Percentiles rank a stretch among this genome's conserved stretches.
Evolutionary conservation across 2,797 vertebrate genomes (phyloP).

Genomic region (Agapornis canus): DNA sequence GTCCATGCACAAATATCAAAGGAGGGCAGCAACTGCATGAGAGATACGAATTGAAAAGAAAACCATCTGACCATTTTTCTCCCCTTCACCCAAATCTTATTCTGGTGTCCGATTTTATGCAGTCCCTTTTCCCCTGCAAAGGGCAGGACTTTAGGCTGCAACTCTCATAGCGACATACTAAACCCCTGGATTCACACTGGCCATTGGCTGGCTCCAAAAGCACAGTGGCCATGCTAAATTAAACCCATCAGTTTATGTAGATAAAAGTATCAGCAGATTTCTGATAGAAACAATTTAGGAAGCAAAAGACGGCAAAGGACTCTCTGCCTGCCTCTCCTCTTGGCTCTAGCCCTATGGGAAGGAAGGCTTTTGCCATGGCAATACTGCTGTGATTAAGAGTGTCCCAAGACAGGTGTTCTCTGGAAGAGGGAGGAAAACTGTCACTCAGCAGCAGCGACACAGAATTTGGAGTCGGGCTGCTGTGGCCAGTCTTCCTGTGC

Average conservation of each 20-base stretch:
- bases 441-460: background rate
- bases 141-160: background rate
- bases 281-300: background rate
- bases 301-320: background rate
- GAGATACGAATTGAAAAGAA: constrained; percentile 74
- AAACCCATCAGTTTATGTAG: background rate
- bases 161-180: background rate
- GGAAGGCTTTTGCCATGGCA: background rate
- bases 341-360: background rate
- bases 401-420: background rate
- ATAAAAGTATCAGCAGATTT: background rate
- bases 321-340: background rate
- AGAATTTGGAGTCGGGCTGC: background rate
- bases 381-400: background rate
- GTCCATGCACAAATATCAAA: constrained; percentile 95
- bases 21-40: constrained; percentile 91
- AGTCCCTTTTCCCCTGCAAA: background rate
- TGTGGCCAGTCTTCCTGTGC: background rate
- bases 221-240: background rate
- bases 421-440: background rate
- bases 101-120: background rate
- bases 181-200: background rate
- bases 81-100: constrained; percentile 6
- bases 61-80: background rate
- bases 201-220: background rate